Evolutionary conservation across 2,888 invertebrate species (phyloP), one percentile per base, ranked within the genome.

Genomic region (Tubulanus polymorphus): DNA sequence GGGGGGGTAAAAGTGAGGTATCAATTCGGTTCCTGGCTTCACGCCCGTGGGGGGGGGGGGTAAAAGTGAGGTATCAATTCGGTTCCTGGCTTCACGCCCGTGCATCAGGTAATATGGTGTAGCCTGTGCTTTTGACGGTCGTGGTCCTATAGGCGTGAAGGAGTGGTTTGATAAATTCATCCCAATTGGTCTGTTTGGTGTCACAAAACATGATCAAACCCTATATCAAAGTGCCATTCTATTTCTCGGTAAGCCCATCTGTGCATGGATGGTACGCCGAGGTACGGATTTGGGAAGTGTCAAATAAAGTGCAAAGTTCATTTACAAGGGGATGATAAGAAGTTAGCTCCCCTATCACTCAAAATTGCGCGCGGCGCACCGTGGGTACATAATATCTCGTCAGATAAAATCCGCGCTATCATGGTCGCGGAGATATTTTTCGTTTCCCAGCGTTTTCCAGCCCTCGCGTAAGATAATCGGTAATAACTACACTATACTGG

Each of bases 391-490:
- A 41, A 20, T 8, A 41, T 41, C 6, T 41, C 6, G 23, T 41
- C 41, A 41, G 23, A 18, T 8, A 41, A 23, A 8, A 41, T 8
- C 15, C 23, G 18, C 23, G 41, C 52, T 23, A 66, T 56, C 1
- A 48, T 53, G 30, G 46, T 56, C 20, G 61, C 32, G 37, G 56
- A 61, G 18, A 61, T 63, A 51, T 62, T 61, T 48, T 61, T 62
- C 18, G 63, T 50, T 20, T 64, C 65, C n/a, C n/a, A 47, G 65
- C 53, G 29, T 63, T 63, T 54, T 64, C 62, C 26, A 57, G 61
- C 45, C 63, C 66, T 10, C 54, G 32, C 8, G 61, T 61, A 12
- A 56, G 45, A 15, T 47, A 50, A 59, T 56, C 56, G 55, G 60
- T 57, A 35, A 60, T 55, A n/a, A 55, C 59, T 12, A 60, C 37